Percentiles rank a stretch among this genome's conserved stretches.
These are phyloP conservation scores for Danaus chrysippus DNA, from an alignment of 2,888 invertebrate species.

Conservation along the genomic window DNA sequence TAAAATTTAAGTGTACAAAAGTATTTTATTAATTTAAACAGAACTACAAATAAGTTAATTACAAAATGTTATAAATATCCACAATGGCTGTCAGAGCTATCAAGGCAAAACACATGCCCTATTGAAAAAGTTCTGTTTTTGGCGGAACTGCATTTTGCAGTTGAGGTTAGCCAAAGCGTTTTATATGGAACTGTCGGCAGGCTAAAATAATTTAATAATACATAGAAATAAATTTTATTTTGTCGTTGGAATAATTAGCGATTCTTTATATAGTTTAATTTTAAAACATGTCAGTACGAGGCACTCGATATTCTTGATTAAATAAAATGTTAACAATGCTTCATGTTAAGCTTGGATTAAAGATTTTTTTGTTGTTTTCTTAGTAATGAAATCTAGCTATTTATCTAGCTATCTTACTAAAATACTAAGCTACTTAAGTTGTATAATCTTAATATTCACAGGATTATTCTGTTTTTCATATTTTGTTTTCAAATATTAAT, in stretches of 20 bases:
- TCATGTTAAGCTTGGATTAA: too few relatives aligned
- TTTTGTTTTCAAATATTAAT: neutral
- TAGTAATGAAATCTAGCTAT: too few relatives aligned
- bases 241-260: neutral
- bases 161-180: too few relatives aligned
- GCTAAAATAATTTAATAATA: constrained; percentile 2
- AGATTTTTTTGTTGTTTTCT: too few relatives aligned
- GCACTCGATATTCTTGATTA: too few relatives aligned
- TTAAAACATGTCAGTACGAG: neutral
- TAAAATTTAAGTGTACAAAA: neutral
- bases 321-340: too few relatives aligned
- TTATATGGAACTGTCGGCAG: too few relatives aligned
- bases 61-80: neutral
- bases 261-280: neutral
- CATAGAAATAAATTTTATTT: constrained; percentile 2
- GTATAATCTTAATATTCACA: too few relatives aligned
- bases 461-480: too few relatives aligned
- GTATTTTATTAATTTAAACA: neutral
- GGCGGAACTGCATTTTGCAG: constrained; percentile 2
- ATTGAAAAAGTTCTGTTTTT: constrained; percentile 6
- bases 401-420: too few relatives aligned
- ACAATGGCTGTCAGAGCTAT: constrained; percentile 1
- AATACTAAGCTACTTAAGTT: too few relatives aligned
- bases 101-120: constrained; percentile 4
- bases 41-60: neutral